Conservation (phyloP, 2,888 invertebrate species). For the Anorthoa munda region DNA sequence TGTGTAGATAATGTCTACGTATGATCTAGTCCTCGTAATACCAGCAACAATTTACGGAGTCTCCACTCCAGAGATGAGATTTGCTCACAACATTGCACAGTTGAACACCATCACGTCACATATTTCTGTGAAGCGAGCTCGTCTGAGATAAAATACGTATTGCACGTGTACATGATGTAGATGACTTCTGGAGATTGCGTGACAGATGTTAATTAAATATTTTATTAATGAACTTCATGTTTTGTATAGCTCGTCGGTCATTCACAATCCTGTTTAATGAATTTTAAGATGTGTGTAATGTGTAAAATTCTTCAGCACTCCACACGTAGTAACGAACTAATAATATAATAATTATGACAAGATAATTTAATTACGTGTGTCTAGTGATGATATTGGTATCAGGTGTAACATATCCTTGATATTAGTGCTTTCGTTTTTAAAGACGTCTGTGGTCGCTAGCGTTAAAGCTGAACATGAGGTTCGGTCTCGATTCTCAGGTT, state of each 20-base stretch:
- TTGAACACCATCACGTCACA: constrained; percentile 22
- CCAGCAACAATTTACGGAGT: not conserved
- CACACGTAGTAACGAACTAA: not conserved
- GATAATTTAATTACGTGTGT: not conserved
- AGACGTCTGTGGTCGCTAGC: no score
- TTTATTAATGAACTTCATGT: constrained; percentile 23
- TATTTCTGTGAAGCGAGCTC: constrained; percentile 22
- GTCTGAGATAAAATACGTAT: constrained; percentile 7
- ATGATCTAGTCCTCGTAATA: not conserved
- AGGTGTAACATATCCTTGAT: no score
- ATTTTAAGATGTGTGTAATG: constrained; percentile 7
- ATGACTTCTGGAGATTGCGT: constrained; percentile 3
- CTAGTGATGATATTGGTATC: not conserved
- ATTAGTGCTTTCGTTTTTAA: no score
- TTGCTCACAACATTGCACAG: not conserved
- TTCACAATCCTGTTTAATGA: not conserved
- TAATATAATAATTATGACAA: not conserved
- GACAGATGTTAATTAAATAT: constrained; percentile 25
- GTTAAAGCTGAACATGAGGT: no score
- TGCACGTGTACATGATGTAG: not conserved
- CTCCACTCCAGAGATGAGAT: constrained; percentile 1
- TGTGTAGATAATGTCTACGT: not conserved
- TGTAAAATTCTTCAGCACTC: constrained; percentile 1
- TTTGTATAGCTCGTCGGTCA: constrained; percentile 16
- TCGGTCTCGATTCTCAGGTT: no score